A percentile compares a stretch with the other conserved stretches of the same genome.
Conservation (phyloP, 2,888 invertebrate genomes). For the Lacanobia oleracea region DNA sequence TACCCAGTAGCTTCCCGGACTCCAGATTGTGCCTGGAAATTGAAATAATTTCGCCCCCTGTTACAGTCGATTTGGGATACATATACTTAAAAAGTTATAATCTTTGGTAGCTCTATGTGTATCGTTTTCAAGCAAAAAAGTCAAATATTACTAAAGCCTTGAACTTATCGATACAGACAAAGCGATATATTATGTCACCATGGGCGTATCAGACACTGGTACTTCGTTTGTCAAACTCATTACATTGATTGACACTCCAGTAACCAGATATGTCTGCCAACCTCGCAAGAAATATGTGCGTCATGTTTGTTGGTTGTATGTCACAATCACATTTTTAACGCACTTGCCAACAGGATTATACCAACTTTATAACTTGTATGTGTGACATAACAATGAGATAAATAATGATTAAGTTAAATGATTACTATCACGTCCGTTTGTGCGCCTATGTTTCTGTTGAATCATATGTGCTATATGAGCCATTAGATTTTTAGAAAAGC, state of each 20-base stretch:
- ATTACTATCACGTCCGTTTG: background rate
- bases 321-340: conserved; percentile 2
- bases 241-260: conserved; percentile 52
- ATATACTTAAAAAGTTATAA: background rate
- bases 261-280: conserved; percentile 43
- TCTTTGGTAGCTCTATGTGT: background rate
- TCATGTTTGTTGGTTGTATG: conserved; percentile 11
- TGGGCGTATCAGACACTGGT: conserved; percentile 28
- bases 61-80: too few relatives aligned
- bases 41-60: too few relatives aligned
- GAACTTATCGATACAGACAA: background rate
- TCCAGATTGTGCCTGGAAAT: background rate
- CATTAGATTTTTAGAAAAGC: background rate
- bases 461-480: background rate
- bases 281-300: conserved; percentile 36
- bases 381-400: background rate
- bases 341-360: conserved; percentile 9
- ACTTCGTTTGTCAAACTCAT: conserved; percentile 47
- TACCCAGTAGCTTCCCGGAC: background rate
- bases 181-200: conserved; percentile 29
- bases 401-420: background rate
- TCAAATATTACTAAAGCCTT: conserved; percentile 16
- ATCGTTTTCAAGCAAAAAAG: background rate
- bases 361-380: background rate
- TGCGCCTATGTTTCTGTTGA: background rate